These are phyloP conservation scores for Prunella strophiata DNA, from an alignment of 2,797 vertebrate species.

Conservation along the genomic window DNA sequence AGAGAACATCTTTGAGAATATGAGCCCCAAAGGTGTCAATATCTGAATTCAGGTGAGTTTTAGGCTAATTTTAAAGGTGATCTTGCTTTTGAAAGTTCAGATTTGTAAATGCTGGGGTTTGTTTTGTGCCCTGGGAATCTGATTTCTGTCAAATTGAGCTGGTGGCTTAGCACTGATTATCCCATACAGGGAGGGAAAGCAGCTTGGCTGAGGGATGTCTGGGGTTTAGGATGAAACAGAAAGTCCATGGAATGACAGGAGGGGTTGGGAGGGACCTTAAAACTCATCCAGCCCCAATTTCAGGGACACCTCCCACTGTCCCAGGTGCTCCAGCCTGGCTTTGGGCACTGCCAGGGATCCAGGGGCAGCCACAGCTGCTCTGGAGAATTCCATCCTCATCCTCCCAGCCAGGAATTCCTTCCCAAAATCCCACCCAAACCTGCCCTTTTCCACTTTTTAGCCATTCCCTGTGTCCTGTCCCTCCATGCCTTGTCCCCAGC, in stretches of 20 bases:
- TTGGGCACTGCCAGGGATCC: background rate
- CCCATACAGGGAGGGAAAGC: background rate
- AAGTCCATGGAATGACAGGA: background rate
- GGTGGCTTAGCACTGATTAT: background rate
- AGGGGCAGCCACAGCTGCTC: background rate
- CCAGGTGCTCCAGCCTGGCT: background rate
- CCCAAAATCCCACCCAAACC: fast-evolving
- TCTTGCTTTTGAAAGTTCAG: background rate
- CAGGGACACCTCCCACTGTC: fast-evolving
- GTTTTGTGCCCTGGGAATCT: background rate
- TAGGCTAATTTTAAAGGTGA: background rate
- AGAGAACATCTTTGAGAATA: background rate
- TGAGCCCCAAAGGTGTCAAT: background rate
- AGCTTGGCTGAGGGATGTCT: background rate
- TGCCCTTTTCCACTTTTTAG: background rate
- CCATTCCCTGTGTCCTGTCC: background rate
- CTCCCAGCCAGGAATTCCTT: background rate
- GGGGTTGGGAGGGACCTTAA: background rate
- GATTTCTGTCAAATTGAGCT: background rate
- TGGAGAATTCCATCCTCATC: background rate
- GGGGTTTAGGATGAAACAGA: background rate
- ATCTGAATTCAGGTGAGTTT: background rate
- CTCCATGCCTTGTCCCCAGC: background rate
- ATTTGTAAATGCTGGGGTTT: background rate
- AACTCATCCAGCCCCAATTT: fast-evolving